These are phyloP conservation scores for Hypolimnas misippus DNA, from an alignment of 2,888 invertebrate genomes.

Conservation along the genomic window DNA sequence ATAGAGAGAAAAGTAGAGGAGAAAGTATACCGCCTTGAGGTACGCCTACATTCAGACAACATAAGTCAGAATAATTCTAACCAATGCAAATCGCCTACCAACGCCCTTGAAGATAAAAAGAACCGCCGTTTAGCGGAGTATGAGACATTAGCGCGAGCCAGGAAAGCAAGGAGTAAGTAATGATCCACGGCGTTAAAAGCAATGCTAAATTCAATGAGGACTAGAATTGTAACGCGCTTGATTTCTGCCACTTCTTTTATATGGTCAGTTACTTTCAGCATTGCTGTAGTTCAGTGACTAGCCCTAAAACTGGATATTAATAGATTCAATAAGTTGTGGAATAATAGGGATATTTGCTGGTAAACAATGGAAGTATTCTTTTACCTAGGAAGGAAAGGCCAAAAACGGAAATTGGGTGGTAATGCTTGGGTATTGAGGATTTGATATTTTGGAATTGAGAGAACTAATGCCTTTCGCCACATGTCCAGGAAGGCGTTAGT, in stretches of 20 bases:
- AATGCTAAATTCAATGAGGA: conserved; percentile 10
- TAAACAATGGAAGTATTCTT: conserved; percentile 2
- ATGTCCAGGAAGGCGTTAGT: background rate
- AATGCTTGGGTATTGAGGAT: background rate
- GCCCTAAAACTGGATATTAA: background rate
- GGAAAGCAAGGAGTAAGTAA: background rate
- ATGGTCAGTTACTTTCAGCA: conserved; percentile 3
- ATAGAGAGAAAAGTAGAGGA: conserved; percentile 1
- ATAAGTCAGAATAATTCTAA: background rate
- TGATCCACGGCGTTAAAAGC: conserved; percentile 13
- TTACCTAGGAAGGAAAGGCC: conserved; percentile 9
- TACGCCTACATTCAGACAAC: background rate
- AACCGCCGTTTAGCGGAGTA: background rate
- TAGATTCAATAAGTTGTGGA: background rate
- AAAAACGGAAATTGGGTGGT: background rate
- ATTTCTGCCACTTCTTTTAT: conserved; percentile 5
- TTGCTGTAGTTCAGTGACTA: background rate
- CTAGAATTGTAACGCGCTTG: conserved; percentile 9
- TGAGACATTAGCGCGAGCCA: background rate
- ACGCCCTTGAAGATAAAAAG: background rate
- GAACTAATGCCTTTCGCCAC: conserved; percentile 7
- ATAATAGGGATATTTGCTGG: background rate
- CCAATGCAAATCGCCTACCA: background rate
- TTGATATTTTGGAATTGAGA: conserved; percentile 12
- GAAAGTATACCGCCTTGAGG: conserved; percentile 11